These are phyloP conservation scores for Melospiza melodia DNA, from an alignment of 2,113 vertebrate species.

Conservation along the genomic window DNA sequence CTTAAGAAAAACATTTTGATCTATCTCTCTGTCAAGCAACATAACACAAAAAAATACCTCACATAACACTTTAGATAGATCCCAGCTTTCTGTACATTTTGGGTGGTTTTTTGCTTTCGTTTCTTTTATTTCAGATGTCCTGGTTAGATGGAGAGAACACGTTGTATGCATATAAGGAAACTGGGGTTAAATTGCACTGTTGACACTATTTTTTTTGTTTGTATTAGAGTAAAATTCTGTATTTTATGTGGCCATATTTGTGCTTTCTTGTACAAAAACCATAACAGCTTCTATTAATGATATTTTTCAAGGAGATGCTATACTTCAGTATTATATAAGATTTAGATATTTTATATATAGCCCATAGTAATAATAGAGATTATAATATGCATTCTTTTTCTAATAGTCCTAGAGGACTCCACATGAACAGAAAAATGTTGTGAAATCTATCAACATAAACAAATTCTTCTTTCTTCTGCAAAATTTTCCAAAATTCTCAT, in stretches of 20 bases:
- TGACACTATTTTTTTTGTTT: neutral
- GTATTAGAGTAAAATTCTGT: neutral
- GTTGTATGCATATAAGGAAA: neutral
- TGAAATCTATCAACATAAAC: neutral
- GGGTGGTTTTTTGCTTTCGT: neutral
- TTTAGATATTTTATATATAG: neutral
- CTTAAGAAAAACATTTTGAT: neutral
- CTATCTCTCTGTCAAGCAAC: neutral
- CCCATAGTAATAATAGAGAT: neutral
- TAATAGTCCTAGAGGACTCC: neutral
- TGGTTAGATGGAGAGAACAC: neutral
- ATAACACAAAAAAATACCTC: neutral
- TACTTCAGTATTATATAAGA: neutral
- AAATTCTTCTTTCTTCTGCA: neutral
- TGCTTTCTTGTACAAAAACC: neutral
- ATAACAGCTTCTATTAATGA: neutral
- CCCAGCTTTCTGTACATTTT: neutral
- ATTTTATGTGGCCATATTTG: neutral
- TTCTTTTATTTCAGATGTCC: neutral
- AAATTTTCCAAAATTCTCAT: neutral
- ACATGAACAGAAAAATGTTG: neutral
- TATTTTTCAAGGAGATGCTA: neutral
- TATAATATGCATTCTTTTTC: neutral
- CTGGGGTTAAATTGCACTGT: neutral
- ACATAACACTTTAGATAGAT: neutral